Base-by-base conservation (phyloP, 1,140 invertebrate species). In the Drosophila hydei region DNA sequence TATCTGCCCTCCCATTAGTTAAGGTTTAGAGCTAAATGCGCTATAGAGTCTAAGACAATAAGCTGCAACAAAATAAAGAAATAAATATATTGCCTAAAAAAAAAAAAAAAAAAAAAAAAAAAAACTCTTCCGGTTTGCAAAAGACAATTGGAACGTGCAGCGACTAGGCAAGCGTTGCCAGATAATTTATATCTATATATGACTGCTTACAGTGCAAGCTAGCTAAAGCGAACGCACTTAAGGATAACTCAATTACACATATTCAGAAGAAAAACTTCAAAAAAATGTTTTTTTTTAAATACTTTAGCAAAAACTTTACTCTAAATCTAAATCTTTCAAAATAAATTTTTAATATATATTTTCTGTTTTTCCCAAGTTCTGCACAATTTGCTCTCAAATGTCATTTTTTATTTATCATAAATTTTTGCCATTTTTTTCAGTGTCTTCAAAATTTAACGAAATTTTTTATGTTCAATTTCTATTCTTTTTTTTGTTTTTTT, bases 381-480 rank as follows among this genome's bases (percentile, higher is more conserved):
- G 7, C 27, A 30, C 27, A 30, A 1, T 60, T 60, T 72, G 47
- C 55, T 72, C 55, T 72, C 50, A 61, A 61, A 68, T 67, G 23
- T 51, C 58, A 14, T 33, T 69, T 69, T 61, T 68, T 61, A 73
- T 73, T 67, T 42, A 60, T 43, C 45, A 64, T 14, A 63, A 63
- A 63, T 52, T 18, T 38, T 52, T 30, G 47, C 48, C 47, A n/a
- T 47, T 54, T 60, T 58, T 45, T 27, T 60, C 48, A 23, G 47
- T 54, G 42, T 62, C 55, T 69, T 47, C 9, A 60, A 68, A 68
- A 68, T 18, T 64, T 12, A 69, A 73, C 64, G 47, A 65, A 72
- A 67, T 45, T 42, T 30, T 54, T 21, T 36, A 25, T 21, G 8
- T 7, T 60, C 36, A 42, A 30, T 51, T 42, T 3, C 2, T 23